Percentiles rank a stretch among this genome's conserved stretches.
phyloP scores from a whole-genome alignment of 2,888 invertebrate genomes.

The Argyresthia goedartella region DNA sequence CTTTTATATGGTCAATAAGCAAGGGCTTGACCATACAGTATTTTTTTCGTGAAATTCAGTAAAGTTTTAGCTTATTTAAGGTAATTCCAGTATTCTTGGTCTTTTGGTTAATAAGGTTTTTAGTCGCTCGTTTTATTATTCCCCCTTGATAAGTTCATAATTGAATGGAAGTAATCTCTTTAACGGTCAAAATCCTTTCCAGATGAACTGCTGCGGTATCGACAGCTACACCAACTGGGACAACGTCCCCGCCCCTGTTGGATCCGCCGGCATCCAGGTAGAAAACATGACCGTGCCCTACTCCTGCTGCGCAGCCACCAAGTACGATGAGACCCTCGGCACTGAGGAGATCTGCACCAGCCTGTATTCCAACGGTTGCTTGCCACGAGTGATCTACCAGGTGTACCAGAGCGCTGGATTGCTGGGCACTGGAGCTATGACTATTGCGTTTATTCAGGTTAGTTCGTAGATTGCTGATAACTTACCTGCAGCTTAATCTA shows the following conservation, averaged over 20 bases:
- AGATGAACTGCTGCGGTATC: constrained; percentile 80
- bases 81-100: too few relatives aligned
- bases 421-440: constrained; percentile 80
- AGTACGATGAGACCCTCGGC: constrained; percentile 17
- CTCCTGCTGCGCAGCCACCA: constrained; percentile 69
- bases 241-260: constrained; percentile 26
- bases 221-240: constrained; percentile 74
- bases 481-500: too few relatives aligned
- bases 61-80: too few relatives aligned
- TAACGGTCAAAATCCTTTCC: constrained; percentile 17
- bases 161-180: too few relatives aligned
- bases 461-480: constrained; percentile 1
- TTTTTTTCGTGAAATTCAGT: too few relatives aligned
- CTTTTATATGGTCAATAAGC: too few relatives aligned
- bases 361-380: constrained; percentile 71
- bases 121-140: too few relatives aligned
- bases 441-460: constrained; percentile 86
- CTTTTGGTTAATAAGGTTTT: too few relatives aligned
- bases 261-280: constrained; percentile 32
- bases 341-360: constrained; percentile 36
- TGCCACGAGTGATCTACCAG: constrained; percentile 69
- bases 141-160: too few relatives aligned
- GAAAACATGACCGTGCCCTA: constrained; percentile 64
- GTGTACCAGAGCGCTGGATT: constrained; percentile 80
- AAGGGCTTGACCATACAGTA: too few relatives aligned